Base-by-base conservation (phyloP, 1,140 invertebrate genomes). In the Hermatobates lingyangjiaoensis region DNA sequence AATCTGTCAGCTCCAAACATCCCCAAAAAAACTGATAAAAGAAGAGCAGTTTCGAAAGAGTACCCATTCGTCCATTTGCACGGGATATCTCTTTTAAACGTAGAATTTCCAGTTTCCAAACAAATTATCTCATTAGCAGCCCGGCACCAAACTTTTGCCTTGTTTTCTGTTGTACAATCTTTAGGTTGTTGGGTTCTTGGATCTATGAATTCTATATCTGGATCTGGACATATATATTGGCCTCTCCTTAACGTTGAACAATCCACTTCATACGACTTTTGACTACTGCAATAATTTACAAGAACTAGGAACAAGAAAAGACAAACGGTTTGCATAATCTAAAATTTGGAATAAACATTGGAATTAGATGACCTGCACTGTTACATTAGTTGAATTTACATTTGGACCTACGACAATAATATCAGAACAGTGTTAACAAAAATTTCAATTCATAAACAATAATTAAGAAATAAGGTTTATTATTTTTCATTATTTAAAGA, bases 1-100 rank as follows among this genome's bases (percentile, higher is more conserved):
- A 98, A 96, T 55, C 94, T 71, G 66, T 98, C 94, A 15, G 87
- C 75, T n/a, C 94, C 94, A 71, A 98, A 92, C 86, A 94, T 93
- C 25, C 92, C 92, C 42, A 89, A 68, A 62, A 98, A 98, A 42
- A 98, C 83, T 1, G 93, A 97, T 0, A 98, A 70, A 15, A 98
- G 63, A 45, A 98, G 65, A 0, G 93, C 80, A 42, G 86, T 91
- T 65, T 95, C 88, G 67, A 93, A 85, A 1, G 83, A 86, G 64
- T 93, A 91, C 45, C 89, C 89, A 75, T 92, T 94, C 84, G 88
- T 93, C 81, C 86, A 94, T 72, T 87, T 83, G 66, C 91, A 95
- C 44, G 84, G 79, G 58, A 90, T 74, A 61, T 87, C 77, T 62
- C 74, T 81, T 53, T 75, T 77, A 66, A 94, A 95, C 25, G 77